A percentile compares a stretch with the other conserved stretches of the same genome.
Conservation (phyloP, 2,113 vertebrate species). For the Hippocampus zosterae region DNA sequence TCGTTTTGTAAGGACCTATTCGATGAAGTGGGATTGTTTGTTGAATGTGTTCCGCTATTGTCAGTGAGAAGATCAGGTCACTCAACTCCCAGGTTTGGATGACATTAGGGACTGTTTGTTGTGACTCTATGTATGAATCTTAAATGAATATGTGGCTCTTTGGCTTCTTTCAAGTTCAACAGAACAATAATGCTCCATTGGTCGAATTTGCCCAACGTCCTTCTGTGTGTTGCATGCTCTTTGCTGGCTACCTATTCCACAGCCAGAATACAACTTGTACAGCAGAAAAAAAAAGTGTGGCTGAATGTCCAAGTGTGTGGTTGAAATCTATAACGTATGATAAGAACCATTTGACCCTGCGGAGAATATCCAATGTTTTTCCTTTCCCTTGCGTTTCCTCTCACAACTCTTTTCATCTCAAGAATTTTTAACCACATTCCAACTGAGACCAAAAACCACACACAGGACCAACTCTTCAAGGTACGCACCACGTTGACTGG, state of each 20-base stretch:
- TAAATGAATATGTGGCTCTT: background rate
- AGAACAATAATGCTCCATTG: background rate
- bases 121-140: background rate
- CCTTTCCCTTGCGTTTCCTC: conserved; percentile 43
- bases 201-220: background rate
- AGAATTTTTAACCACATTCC: conserved; percentile 42
- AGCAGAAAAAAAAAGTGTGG: background rate
- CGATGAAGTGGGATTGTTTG: background rate
- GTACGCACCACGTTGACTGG: conserved; percentile 26
- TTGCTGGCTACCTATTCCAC: conserved; percentile 25
- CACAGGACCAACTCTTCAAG: conserved; percentile 47
- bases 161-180: background rate
- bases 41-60: background rate
- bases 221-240: conserved; percentile 10
- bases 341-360: conserved; percentile 43
- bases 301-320: conserved; percentile 1
- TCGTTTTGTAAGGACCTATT: background rate
- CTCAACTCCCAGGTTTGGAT: background rate
- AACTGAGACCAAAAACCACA: conserved; percentile 51
- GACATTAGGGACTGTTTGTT: background rate
- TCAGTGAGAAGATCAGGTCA: background rate
- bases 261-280: conserved; percentile 14
- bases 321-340: conserved; percentile 45
- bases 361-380: conserved; percentile 43
- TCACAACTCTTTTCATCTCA: conserved; percentile 55